These are phyloP conservation scores for Corella eumyota DNA, from an alignment of 23 tunicate genomes.

Conservation along the genomic window DNA sequence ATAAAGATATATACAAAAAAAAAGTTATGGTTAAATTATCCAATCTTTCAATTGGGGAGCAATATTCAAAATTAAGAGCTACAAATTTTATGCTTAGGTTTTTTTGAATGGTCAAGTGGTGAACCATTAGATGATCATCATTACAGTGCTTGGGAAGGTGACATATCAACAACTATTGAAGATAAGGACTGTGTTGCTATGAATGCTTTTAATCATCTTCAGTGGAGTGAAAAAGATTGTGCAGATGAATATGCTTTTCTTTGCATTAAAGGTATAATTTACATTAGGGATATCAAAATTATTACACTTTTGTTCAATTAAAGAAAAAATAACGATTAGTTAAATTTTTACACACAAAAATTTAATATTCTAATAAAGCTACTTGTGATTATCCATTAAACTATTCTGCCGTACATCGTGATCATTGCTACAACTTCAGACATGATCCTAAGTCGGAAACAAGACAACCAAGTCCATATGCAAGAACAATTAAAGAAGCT, in stretches of 20 bases:
- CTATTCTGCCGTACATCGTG: slow-evolving; percentile 29
- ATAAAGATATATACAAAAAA: too few species aligned
- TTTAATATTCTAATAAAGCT: too few species aligned
- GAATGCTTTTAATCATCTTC: slow-evolving; percentile 6
- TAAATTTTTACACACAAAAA: too few species aligned
- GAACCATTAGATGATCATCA: slow-evolving; percentile 36
- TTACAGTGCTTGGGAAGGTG: slow-evolving; percentile 12
- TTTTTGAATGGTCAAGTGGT: slow-evolving; percentile 59
- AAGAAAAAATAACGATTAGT: too few species aligned
- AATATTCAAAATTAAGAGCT: too few species aligned
- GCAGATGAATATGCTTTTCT: slow-evolving; percentile 16
- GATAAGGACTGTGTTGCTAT: slow-evolving; percentile 42
- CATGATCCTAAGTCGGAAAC: slow-evolving; percentile 28
- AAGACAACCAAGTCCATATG: slow-evolving; percentile 7
- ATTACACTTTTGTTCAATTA: too few species aligned
- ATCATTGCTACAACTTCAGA: slow-evolving; percentile 32
- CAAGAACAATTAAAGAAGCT: slow-evolving; percentile 12
- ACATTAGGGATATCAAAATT: too few species aligned
- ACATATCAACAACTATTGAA: neutral
- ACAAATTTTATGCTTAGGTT: too few species aligned
- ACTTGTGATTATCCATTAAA: slow-evolving; percentile 22
- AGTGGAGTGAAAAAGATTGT: slow-evolving; percentile 42
- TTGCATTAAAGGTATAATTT: too few species aligned
- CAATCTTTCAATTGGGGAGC: too few species aligned
- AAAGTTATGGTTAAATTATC: too few species aligned